Evolutionary conservation across 2,888 invertebrate genomes (phyloP).

Genomic region (Thera obeliscata): DNA sequence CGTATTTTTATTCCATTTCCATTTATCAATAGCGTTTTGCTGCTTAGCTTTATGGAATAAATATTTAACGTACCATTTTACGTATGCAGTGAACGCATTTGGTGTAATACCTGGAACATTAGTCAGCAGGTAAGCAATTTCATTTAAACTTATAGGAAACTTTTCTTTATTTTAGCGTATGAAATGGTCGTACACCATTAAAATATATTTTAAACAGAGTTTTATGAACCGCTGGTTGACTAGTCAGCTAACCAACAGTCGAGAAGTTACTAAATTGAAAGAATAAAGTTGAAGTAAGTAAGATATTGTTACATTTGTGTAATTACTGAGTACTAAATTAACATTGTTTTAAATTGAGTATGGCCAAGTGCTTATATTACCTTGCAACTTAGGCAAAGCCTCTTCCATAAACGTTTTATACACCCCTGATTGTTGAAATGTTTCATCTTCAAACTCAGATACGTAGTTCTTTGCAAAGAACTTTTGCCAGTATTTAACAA

Average conservation of each 20-base stretch:
- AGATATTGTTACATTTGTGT: background rate
- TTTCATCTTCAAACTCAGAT: conserved; percentile 26
- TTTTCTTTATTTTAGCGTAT: too few relatives aligned
- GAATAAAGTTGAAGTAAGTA: too few relatives aligned
- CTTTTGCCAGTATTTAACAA: conserved; percentile 74
- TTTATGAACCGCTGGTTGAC: too few relatives aligned
- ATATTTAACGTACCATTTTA: conserved; percentile 70
- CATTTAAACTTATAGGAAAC: background rate
- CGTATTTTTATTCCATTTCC: conserved; percentile 62
- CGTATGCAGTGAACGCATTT: conserved; percentile 59
- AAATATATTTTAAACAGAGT: too few relatives aligned
- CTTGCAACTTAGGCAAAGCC: conserved; percentile 56
- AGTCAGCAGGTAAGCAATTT: background rate
- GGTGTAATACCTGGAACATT: conserved; percentile 49
- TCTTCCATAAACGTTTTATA: conserved; percentile 54
- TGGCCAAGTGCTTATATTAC: conserved; percentile 41
- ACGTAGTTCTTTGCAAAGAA: conserved; percentile 45
- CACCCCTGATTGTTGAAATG: conserved; percentile 31
- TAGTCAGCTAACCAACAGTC: background rate
- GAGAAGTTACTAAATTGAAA: background rate
- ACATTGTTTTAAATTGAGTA: too few relatives aligned
- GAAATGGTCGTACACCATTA: too few relatives aligned
- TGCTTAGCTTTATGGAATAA: conserved; percentile 63
- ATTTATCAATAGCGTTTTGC: conserved; percentile 67
- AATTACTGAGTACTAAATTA: background rate